Conservation (phyloP, 30 jellyfish, hydroid and myxozoan genomes). For the Cassiopea andromeda region DNA sequence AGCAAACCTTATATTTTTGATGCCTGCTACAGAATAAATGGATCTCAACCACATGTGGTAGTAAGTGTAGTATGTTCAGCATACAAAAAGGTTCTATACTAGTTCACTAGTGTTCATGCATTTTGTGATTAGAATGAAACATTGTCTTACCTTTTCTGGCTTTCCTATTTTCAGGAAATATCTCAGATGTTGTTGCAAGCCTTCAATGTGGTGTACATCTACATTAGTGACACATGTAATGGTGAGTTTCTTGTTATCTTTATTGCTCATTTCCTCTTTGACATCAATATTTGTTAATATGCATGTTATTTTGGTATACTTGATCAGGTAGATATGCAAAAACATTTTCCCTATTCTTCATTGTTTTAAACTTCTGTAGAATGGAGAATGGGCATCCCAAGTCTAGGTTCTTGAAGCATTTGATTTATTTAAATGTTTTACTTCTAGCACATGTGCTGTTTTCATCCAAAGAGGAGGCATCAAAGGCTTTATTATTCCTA, state of each 20-base stretch:
- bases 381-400: too few relatives aligned
- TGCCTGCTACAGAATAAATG: too few relatives aligned
- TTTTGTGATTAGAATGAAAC: too few relatives aligned
- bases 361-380: too few relatives aligned
- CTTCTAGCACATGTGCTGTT: slow-evolving; percentile 65
- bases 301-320: not conserved
- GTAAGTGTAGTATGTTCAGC: too few relatives aligned
- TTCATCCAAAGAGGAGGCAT: slow-evolving; percentile 64
- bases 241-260: not conserved
- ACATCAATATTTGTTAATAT: not conserved
- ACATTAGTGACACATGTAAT: not conserved
- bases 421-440: not conserved
- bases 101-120: too few relatives aligned
- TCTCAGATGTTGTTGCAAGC: slow-evolving; percentile 24
- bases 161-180: slow-evolving; percentile 11
- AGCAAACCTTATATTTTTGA: too few relatives aligned
- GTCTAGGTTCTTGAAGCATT: too few relatives aligned
- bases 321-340: not conserved
- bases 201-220: slow-evolving; percentile 29
- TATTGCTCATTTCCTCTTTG: slow-evolving; percentile 42
- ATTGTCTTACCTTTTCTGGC: not conserved
- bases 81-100: too few relatives aligned
- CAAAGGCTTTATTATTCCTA: slow-evolving; percentile 27
- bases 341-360: too few relatives aligned
- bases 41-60: too few relatives aligned